Evolutionary conservation across 2,113 vertebrate genomes (phyloP), one percentile per base, ranked within the genome.

Genomic region (Peucedramus taeniatus): DNA sequence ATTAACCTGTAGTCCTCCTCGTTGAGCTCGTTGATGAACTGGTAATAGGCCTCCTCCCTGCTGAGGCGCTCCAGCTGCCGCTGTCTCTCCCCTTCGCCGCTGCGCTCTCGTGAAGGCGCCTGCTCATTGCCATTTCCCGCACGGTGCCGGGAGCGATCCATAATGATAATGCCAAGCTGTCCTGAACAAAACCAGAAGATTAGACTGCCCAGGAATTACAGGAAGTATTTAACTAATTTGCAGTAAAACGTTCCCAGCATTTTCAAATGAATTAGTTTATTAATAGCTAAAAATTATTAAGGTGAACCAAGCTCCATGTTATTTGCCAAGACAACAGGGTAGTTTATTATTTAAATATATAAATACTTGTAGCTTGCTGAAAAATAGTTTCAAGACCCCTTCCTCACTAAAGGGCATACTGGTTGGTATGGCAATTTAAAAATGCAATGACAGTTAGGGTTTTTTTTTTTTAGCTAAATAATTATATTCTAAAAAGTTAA

Each of bases 1-100:
- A 99, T 99, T 56, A 99, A 96, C 60, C 99, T 98, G 93, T 99
- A 99, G 91, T 99, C 99, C 88, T 99, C 99, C 83, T 99, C 99
- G 77, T 93, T 99, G 83, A 99, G 96, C 35, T 99, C 98, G 93
- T 99, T 99, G 94, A 99, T 99, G 94, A 99, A 99, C 94, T 99
- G 99, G 90, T 99, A 99, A 97, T 99, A 99, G 21, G 99, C 99
- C 97, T 99, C 99, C 98, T 99, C 99, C 97, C 99, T 98, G 17
- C 98, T 98, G 95, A 99, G 99, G 92, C 99, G 99, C 92, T 99
- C 99, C 96, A 99, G 98, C 96, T 99, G 99, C 88, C 98, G 97
- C 63, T 98, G 98, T 60, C 99, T 98, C 97, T 99, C 99, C 83
- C 98, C 98, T 96, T 96, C 97, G 10, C 64, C 77, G 2, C 78